A percentile compares a stretch with the other conserved stretches of the same genome.
Evolutionary conservation across 2,888 invertebrate species (phyloP).

Genomic region (Teleiodes luculella): DNA sequence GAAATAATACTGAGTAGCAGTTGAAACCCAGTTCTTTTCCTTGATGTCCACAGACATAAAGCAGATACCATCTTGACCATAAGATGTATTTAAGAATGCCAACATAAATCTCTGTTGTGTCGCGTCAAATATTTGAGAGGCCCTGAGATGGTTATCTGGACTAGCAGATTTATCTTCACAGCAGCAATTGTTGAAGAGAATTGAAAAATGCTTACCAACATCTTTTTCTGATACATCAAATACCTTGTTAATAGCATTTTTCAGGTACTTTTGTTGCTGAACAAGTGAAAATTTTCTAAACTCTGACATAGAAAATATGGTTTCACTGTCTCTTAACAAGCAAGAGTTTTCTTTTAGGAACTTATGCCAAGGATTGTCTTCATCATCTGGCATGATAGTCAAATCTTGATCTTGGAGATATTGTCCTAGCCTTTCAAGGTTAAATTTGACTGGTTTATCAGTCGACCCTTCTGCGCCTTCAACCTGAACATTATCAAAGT

Average conservation of each 20-base stretch:
- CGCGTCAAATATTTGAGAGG: slow-evolving; percentile 72
- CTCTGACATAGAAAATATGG: slow-evolving; percentile 87
- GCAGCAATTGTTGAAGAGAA: slow-evolving; percentile 74
- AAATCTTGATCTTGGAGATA: slow-evolving; percentile 89
- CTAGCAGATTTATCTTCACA: slow-evolving; percentile 47
- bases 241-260: slow-evolving; percentile 81
- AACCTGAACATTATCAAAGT: slow-evolving; percentile 82
- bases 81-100: slow-evolving; percentile 63
- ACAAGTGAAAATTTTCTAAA: slow-evolving; percentile 87
- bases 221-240: slow-evolving; percentile 83
- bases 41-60: slow-evolving; percentile 72
- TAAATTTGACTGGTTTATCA: slow-evolving; percentile 81
- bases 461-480: slow-evolving; percentile 31
- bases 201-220: slow-evolving; percentile 80
- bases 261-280: slow-evolving; percentile 87
- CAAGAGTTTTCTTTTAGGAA: slow-evolving; percentile 87
- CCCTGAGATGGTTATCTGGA: slow-evolving; percentile 47
- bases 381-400: slow-evolving; percentile 82
- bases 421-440: slow-evolving; percentile 93
- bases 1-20: slow-evolving; percentile 77
- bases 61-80: slow-evolving; percentile 63
- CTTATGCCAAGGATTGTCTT: slow-evolving; percentile 87
- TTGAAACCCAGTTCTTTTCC: slow-evolving; percentile 56
- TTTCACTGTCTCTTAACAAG: slow-evolving; percentile 81
- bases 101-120: slow-evolving; percentile 71